Evolutionary conservation across 1,140 invertebrate genomes (phyloP).

Genomic region (Gerris buenoi): DNA sequence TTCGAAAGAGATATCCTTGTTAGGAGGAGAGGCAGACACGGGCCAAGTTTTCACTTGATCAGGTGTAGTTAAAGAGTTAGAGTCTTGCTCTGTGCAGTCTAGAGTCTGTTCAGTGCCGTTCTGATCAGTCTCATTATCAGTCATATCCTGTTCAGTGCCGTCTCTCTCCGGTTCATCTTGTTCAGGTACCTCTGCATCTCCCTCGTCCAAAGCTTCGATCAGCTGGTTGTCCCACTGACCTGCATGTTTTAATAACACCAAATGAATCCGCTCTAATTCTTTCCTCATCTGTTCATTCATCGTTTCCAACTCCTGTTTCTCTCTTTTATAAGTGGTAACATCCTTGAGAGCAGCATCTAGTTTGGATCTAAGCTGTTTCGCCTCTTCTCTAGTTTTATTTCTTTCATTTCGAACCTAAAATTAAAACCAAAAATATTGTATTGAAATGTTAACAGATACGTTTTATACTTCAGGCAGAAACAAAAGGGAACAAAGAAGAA

Average conservation of each 20-base stretch:
- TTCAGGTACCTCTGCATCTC: constrained; percentile 30
- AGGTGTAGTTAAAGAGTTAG: constrained; percentile 8
- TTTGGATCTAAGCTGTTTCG: constrained; percentile 61
- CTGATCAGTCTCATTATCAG: constrained; percentile 5
- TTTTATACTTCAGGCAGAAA: not conserved
- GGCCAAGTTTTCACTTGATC: not conserved
- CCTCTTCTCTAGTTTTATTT: constrained; percentile 74
- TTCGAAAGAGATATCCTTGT: not conserved
- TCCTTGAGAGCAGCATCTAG: constrained; percentile 67
- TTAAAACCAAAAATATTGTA: constrained; percentile 2
- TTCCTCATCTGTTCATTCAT: constrained; percentile 69
- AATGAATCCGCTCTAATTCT: constrained; percentile 59
- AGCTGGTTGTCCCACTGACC: constrained; percentile 29
- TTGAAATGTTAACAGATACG: not conserved
- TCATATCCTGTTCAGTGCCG: constrained; percentile 11
- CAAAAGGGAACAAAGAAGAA: not conserved
- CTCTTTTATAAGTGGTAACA: constrained; percentile 50
- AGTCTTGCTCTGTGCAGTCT: constrained; percentile 10
- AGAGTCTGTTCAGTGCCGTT: constrained; percentile 4
- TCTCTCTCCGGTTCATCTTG: constrained; percentile 8
- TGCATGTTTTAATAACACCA: constrained; percentile 48
- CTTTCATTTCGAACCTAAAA: constrained; percentile 59
- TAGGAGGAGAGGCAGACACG: not conserved
- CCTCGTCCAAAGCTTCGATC: constrained; percentile 31
- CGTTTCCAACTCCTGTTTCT: constrained; percentile 60